Percentiles rank a stretch among this genome's conserved stretches.
Evolutionary conservation across 1,140 invertebrate species (phyloP).

Genomic region (Uloborus diversus): DNA sequence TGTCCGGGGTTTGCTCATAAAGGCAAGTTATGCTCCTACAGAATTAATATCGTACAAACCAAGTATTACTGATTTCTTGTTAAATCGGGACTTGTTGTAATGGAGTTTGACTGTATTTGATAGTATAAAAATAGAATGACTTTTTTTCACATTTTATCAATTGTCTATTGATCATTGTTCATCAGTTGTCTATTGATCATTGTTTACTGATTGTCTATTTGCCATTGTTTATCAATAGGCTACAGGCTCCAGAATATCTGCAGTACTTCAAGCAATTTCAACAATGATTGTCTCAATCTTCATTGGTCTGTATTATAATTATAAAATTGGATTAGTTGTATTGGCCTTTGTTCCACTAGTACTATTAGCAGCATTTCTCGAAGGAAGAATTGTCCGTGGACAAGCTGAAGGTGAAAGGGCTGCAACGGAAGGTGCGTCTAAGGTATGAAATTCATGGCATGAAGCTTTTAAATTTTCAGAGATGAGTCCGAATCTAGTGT

Average conservation of each 20-base stretch:
- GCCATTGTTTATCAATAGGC: conserved; percentile 68
- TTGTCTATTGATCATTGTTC: too few relatives aligned
- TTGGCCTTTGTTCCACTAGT: conserved; percentile 82
- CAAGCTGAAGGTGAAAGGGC: conserved; percentile 72
- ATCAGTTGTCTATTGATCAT: too few relatives aligned
- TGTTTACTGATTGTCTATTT: not conserved
- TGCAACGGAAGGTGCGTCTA: conserved; percentile 62
- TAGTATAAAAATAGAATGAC: not conserved
- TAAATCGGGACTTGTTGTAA: too few relatives aligned
- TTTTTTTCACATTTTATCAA: not conserved
- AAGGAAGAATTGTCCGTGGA: conserved; percentile 76
- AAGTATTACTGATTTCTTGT: too few relatives aligned
- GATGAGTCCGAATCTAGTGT: too few relatives aligned
- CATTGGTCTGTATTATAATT: conserved; percentile 80
- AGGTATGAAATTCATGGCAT: too few relatives aligned
- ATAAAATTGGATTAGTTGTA: conserved; percentile 82
- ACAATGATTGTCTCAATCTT: conserved; percentile 77
- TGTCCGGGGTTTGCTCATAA: too few relatives aligned
- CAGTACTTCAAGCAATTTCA: conserved; percentile 79
- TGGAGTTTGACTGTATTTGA: not conserved
- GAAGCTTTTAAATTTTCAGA: too few relatives aligned
- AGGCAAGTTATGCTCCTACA: too few relatives aligned
- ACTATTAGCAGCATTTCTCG: conserved; percentile 77
- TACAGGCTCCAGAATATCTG: conserved; percentile 81
- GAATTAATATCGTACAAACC: too few relatives aligned